Conservation (phyloP, 2,797 vertebrate genomes). For the Uromys caudimaculatus region DNA sequence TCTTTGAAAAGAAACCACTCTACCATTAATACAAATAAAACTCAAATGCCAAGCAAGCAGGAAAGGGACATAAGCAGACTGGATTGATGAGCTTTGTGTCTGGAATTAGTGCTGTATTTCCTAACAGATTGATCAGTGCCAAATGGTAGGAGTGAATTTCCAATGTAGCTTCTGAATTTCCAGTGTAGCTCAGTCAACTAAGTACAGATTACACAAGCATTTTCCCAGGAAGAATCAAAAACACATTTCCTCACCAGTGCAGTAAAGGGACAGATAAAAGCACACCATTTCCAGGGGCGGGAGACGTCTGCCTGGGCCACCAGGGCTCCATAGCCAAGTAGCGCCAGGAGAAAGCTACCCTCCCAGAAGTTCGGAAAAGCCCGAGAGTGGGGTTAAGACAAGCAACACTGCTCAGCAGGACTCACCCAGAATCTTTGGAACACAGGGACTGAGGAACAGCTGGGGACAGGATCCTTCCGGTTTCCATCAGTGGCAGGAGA, state of each 20-base stretch:
- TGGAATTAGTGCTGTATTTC: constrained; percentile 13
- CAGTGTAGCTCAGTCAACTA: constrained; percentile 14
- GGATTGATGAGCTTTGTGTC: constrained; percentile 33
- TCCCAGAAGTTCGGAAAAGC: too few relatives aligned
- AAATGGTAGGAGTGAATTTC: constrained; percentile 38
- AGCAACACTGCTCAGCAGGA: too few relatives aligned
- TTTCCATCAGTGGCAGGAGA: too few relatives aligned
- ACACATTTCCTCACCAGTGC: background rate
- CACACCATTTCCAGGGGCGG: background rate
- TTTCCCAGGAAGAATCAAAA: background rate
- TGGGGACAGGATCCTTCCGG: too few relatives aligned
- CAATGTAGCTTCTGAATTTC: constrained; percentile 44
- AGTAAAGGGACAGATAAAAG: background rate
- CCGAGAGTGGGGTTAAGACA: too few relatives aligned
- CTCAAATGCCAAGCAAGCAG: constrained; percentile 50
- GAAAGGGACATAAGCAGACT: constrained; percentile 41
- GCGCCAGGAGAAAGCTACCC: too few relatives aligned
- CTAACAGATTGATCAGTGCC: constrained; percentile 47
- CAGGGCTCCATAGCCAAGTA: too few relatives aligned
- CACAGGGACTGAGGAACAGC: too few relatives aligned
- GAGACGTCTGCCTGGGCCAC: too few relatives aligned
- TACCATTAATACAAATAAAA: constrained; percentile 14
- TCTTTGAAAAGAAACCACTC: background rate
- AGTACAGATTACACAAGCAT: background rate
- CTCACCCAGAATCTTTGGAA: too few relatives aligned